These are phyloP conservation scores for Euglossa dilemma DNA, from an alignment of 1,140 invertebrate genomes.

Conservation along the genomic window DNA sequence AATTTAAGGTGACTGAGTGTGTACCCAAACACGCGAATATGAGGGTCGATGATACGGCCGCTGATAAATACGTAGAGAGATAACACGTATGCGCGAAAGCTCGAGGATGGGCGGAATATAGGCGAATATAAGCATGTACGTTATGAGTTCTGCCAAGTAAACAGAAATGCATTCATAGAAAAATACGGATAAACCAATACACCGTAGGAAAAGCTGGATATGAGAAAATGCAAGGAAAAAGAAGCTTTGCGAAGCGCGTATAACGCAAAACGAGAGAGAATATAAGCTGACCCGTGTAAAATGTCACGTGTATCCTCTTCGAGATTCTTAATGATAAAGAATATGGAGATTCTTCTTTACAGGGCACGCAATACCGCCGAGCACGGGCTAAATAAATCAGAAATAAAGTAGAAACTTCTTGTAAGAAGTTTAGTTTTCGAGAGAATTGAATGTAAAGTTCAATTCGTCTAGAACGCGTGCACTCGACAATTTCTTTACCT, in stretches of 20 bases:
- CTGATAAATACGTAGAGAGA: conserved; percentile 28
- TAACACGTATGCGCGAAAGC: not conserved
- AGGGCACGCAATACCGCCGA: too few species aligned
- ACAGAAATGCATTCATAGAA: conserved; percentile 48
- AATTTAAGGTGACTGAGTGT: not conserved
- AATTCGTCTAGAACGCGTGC: too few species aligned
- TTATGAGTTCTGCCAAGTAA: conserved; percentile 41
- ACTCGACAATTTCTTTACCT: too few species aligned
- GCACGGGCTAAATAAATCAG: too few species aligned
- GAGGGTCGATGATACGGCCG: not conserved
- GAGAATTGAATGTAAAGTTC: too few species aligned
- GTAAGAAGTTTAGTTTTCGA: too few species aligned
- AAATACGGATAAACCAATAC: conserved; percentile 42
- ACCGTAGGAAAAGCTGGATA: conserved; percentile 27
- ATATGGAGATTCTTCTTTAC: not conserved
- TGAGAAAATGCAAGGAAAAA: conserved; percentile 8
- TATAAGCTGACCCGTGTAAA: not conserved
- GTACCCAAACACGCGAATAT: not conserved
- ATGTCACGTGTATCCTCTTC: not conserved
- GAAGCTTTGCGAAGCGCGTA: not conserved
- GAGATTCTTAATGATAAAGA: not conserved
- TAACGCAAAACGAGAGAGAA: not conserved
- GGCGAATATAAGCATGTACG: conserved; percentile 25
- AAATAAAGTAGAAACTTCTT: too few species aligned
- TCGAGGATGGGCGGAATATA: not conserved